A percentile compares a stretch with the other conserved stretches of the same genome.
These are phyloP conservation scores for Sthenelais limicola DNA, from an alignment of 2,888 invertebrate species.

Conservation along the genomic window DNA sequence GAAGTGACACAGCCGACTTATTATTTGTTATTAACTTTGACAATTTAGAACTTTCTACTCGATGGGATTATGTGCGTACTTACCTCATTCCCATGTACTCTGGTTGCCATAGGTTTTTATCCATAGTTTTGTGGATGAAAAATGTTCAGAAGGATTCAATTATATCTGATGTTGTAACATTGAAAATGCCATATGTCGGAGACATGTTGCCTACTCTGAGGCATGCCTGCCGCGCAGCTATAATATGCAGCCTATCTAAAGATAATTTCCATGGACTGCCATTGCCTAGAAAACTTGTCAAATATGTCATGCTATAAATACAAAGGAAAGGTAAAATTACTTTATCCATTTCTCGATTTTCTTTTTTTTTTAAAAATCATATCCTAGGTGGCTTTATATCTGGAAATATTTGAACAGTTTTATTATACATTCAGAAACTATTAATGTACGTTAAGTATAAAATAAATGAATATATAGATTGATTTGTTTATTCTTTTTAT, in stretches of 20 bases:
- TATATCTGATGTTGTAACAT: slow-evolving; percentile 6
- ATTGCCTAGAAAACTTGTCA: background rate
- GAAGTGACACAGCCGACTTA: slow-evolving; percentile 2
- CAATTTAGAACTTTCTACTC: background rate
- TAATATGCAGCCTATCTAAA: background rate
- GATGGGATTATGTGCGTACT: background rate
- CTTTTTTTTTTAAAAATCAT: too few relatives aligned
- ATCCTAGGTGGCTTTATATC: too few relatives aligned
- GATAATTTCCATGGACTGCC: background rate
- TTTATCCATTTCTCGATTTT: too few relatives aligned
- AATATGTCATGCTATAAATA: too few relatives aligned
- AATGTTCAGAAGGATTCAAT: too few relatives aligned
- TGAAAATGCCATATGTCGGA: background rate
- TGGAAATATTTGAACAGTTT: too few relatives aligned
- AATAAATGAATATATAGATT: too few relatives aligned
- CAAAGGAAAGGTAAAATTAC: too few relatives aligned
- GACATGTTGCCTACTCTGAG: background rate
- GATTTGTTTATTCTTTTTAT: too few relatives aligned
- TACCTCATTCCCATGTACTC: background rate
- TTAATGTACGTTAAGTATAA: too few relatives aligned
- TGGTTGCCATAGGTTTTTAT: slow-evolving; percentile 1
- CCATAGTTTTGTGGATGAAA: background rate
- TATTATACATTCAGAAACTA: too few relatives aligned
- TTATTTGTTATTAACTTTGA: background rate
- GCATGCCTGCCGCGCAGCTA: background rate